Conservation (phyloP, 2,888 invertebrate genomes). For the Pyralis farinalis region DNA sequence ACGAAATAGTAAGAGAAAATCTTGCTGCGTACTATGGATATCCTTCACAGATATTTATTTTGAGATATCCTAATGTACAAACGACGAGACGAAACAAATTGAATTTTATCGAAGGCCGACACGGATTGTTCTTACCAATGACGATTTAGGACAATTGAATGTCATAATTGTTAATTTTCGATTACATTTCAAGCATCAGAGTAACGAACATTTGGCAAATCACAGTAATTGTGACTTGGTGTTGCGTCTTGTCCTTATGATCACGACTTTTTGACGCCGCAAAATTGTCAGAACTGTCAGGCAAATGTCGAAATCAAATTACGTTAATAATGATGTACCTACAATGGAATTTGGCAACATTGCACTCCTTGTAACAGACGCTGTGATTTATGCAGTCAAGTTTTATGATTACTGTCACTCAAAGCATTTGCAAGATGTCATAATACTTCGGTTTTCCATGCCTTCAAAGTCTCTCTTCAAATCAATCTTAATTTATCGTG, state of each 20-base stretch:
- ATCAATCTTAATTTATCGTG: too few species aligned
- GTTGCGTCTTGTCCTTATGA: constrained; percentile 43
- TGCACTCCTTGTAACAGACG: constrained; percentile 7
- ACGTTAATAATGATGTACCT: constrained; percentile 22
- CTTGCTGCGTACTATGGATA: not conserved
- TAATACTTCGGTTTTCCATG: not conserved
- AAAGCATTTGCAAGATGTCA: not conserved
- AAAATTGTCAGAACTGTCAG: constrained; percentile 30
- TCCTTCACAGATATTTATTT: constrained; percentile 5
- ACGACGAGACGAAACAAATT: constrained; percentile 16
- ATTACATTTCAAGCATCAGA: constrained; percentile 48
- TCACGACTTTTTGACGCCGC: constrained; percentile 53
- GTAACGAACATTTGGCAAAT: constrained; percentile 61
- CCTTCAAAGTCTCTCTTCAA: too few species aligned
- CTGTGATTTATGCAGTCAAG: constrained; percentile 3
- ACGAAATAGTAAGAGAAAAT: too few species aligned
- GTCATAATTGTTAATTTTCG: constrained; percentile 59
- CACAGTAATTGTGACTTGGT: constrained; percentile 44
- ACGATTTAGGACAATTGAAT: constrained; percentile 63
- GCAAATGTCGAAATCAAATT: constrained; percentile 40
- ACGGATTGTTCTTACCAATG: constrained; percentile 47
- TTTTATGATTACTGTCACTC: not conserved
- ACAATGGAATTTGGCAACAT: constrained; percentile 20
- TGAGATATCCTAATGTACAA: not conserved
- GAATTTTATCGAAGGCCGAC: constrained; percentile 35